These are phyloP conservation scores for Belonocnema kinseyi DNA, from an alignment of 1,140 invertebrate species.

Conservation along the genomic window DNA sequence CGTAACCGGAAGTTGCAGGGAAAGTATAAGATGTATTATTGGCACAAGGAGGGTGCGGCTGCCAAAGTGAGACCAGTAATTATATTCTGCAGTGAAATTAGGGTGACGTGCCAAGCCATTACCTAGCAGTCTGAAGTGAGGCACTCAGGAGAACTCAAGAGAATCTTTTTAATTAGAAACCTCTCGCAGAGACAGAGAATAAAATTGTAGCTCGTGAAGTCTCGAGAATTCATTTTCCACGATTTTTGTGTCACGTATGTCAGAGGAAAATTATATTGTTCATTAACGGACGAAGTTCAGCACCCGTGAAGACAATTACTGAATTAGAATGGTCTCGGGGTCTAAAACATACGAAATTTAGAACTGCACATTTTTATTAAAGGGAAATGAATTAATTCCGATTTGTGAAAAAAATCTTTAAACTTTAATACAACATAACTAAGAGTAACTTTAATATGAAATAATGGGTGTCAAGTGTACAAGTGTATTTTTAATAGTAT, in stretches of 20 bases:
- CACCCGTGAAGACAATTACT: not conserved
- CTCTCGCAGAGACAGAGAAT: conserved; percentile 51
- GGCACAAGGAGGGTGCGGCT: conserved; percentile 44
- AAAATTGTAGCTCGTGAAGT: conserved; percentile 58
- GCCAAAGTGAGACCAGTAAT: conserved; percentile 51
- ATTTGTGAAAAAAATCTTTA: no score
- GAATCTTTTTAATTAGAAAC: conserved; percentile 62
- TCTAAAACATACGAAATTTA: no score
- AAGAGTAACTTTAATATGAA: no score
- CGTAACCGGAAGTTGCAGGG: not conserved
- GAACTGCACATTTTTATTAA: no score
- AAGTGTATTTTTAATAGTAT: no score
- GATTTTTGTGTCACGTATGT: conserved; percentile 37
- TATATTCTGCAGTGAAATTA: conserved; percentile 49
- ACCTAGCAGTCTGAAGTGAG: conserved; percentile 33
- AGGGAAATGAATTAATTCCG: no score
- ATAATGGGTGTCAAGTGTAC: no score
- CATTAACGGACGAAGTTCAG: not conserved
- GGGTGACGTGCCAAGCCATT: conserved; percentile 47
- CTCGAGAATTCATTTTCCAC: conserved; percentile 55
- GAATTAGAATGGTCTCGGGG: not conserved
- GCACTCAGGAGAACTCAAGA: conserved; percentile 49
- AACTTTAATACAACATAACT: no score
- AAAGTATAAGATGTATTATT: conserved; percentile 48
- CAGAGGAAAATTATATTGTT: conserved; percentile 5